Evolutionary conservation across 2,113 vertebrate genomes (phyloP).

Genomic region (Cryptomyrus ogoouensis): DNA sequence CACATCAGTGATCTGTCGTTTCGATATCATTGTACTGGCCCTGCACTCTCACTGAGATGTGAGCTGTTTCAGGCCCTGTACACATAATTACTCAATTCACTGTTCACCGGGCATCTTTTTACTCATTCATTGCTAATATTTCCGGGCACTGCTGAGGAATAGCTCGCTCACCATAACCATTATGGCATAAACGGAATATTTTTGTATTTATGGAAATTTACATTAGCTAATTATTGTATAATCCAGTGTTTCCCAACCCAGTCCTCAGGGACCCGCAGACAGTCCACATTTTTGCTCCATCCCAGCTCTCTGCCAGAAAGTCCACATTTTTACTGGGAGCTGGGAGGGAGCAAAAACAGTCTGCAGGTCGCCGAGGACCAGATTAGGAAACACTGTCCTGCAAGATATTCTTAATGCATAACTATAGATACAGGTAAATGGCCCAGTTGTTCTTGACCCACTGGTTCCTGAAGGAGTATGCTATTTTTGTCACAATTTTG

Average conservation of each 20-base stretch:
- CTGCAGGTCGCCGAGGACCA: not conserved
- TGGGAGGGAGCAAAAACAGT: not conserved
- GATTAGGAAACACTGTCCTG: not conserved
- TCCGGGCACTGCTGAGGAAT: not conserved
- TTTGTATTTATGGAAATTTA: not conserved
- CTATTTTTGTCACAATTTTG: not conserved
- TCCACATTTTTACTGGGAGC: not conserved
- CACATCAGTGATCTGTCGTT: not conserved
- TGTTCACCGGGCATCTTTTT: not conserved
- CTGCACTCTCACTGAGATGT: not conserved
- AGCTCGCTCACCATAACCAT: not conserved
- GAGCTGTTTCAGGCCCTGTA: not conserved
- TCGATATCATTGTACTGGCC: not conserved
- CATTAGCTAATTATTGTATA: not conserved
- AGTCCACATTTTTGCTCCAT: not conserved
- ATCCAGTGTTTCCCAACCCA: not conserved
- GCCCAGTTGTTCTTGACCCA: not conserved
- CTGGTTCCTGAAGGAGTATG: not conserved
- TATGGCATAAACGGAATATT: not conserved
- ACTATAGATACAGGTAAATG: not conserved
- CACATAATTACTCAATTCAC: not conserved
- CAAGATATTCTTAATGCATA: not conserved
- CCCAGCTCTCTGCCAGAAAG: not conserved
- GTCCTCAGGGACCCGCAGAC: not conserved
- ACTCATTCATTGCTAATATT: not conserved